These are phyloP conservation scores for Sigmodon hispidus DNA, from an alignment of 2,113 vertebrate species.

Conservation along the genomic window DNA sequence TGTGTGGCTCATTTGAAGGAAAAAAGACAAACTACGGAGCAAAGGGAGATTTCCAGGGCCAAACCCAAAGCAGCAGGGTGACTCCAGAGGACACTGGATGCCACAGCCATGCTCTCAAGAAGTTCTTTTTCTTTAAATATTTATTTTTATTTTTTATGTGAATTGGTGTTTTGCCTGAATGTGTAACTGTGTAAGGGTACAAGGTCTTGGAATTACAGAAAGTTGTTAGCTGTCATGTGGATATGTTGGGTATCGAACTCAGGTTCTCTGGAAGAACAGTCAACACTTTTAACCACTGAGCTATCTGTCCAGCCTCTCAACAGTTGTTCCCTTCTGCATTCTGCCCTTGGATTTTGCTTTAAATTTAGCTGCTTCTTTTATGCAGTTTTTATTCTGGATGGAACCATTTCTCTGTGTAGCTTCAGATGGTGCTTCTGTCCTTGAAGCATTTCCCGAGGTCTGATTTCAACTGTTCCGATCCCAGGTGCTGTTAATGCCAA, in stretches of 20 bases:
- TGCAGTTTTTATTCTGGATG: conserved; percentile 15
- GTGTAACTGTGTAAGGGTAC: no score
- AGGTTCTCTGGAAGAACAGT: no score
- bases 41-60: background rate
- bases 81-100: background rate
- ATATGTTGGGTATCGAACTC: no score
- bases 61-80: background rate
- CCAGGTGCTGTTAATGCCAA: conserved; percentile 57
- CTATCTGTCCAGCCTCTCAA: no score
- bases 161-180: no score
- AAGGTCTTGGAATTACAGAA: no score
- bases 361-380: conserved; percentile 36
- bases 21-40: background rate
- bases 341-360: conserved; percentile 56
- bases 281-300: no score
- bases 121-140: no score
- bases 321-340: conserved; percentile 19
- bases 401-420: conserved; percentile 23
- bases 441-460: conserved; percentile 67
- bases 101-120: background rate
- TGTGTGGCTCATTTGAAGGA: fast-evolving
- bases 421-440: conserved; percentile 57
- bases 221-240: no score
- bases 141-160: no score
- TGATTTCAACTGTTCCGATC: conserved; percentile 41